Base-by-base conservation (phyloP, 2,888 invertebrate species). In the Lithophane ornitopus region DNA sequence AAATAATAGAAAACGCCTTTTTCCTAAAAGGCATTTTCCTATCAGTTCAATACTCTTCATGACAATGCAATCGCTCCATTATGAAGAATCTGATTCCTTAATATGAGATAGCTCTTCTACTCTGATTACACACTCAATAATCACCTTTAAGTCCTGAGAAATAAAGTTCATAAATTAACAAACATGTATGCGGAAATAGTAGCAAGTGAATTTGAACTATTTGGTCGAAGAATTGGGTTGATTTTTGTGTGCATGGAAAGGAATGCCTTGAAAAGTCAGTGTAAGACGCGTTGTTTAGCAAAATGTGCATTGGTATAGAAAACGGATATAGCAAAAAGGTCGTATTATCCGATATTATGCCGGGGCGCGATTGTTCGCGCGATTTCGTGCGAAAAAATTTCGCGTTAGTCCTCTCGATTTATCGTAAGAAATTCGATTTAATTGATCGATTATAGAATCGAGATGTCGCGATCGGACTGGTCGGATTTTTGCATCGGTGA, bases 301-400 rank as follows among this genome's bases (percentile, higher is more conserved):
- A 94, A 95, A 94, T 94, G 94, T 94, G 95, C 94, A 95, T 93
- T 94, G 93, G 92, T 93, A 95, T 91, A 94, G 95, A 94, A 94
- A 93, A 92, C 90, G 89, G 88, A 90, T 90, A 87, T 84, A 87
- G 90, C 91, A 93, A 93, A 94, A 94, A 93, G 91, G 85, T 89
- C 89, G 90, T 91, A 92, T 93, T 94, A 93, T 92, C 91, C 89
- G 89, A 91, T 93, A 93, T 92, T 92, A 93, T 91, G 90, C 92
- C 89, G 89, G 89, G 89, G 89, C 82, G 87, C 91, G 92, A 93
- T 92, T 94, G 92, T 93, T 91, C 90, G 91, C 91, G 91, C 88
- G 92, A 89, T 89, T 86, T 81, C 91, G 92, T 91, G 92, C 91
- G 92, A 93, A 93, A 93, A 93, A 93, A 91, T 87, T 88, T 88